Evolutionary conservation across 1,140 invertebrate genomes (phyloP).

Genomic region (Anadara kagoshimensis): DNA sequence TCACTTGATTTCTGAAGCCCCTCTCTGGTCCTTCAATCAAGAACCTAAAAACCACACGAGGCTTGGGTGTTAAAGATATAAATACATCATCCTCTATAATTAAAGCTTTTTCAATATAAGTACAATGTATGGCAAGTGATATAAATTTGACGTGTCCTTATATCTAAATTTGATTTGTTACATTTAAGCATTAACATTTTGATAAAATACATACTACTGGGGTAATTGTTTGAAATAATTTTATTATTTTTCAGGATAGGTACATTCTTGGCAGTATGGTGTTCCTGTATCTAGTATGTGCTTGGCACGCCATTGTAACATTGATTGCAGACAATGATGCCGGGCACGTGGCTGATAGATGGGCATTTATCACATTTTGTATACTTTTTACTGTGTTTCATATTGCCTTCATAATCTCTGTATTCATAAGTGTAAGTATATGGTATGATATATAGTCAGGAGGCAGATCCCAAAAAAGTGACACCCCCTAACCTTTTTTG

Average conservation of each 20-base stretch:
- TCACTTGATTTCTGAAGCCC: no score
- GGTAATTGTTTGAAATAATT: neutral
- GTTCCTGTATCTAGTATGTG: slow-evolving; percentile 61
- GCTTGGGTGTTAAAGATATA: no score
- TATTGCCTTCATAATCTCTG: slow-evolving; percentile 37
- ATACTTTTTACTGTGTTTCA: slow-evolving; percentile 43
- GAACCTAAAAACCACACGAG: no score
- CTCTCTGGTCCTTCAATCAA: no score
- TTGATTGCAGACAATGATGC: slow-evolving; percentile 14
- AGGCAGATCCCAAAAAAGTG: no score
- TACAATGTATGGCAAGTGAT: no score
- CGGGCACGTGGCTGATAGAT: slow-evolving; percentile 32
- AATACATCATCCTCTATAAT: no score
- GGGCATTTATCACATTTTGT: slow-evolving; percentile 48
- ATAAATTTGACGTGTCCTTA: no score
- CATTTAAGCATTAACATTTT: neutral
- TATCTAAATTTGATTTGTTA: neutral
- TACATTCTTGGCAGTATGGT: slow-evolving; percentile 63
- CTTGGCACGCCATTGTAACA: slow-evolving; percentile 64
- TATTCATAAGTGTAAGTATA: slow-evolving; percentile 24
- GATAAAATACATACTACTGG: neutral
- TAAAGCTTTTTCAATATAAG: no score
- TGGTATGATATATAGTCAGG: no score
- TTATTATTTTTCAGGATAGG: slow-evolving; percentile 56
- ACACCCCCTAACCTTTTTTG: no score